phyloP scores from a whole-genome alignment of 2,797 vertebrate species.

The Rhinophrynus dorsalis region DNA sequence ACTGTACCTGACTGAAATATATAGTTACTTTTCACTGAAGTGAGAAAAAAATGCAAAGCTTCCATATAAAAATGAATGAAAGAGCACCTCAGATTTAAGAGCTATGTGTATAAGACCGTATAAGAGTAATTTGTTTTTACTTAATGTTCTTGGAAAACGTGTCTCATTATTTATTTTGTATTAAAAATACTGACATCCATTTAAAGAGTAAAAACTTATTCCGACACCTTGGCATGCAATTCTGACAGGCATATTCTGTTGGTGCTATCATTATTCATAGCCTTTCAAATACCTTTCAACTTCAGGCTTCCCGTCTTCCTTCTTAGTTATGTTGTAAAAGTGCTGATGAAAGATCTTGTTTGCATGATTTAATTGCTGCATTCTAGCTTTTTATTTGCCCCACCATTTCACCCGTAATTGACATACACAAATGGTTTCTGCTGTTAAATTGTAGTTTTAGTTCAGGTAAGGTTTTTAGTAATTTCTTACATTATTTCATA shows the following conservation, averaged over 20 bases:
- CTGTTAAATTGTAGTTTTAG: neutral
- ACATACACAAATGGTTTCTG: neutral
- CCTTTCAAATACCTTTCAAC: conserved; percentile 15
- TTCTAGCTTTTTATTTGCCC: neutral
- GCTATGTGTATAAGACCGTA: conserved; percentile 7
- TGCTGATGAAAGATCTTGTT: conserved; percentile 39
- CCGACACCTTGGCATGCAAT: conserved; percentile 40
- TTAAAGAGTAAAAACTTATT: neutral
- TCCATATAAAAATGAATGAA: neutral
- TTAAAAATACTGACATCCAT: conserved; percentile 28
- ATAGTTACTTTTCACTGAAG: neutral
- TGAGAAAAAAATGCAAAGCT: neutral
- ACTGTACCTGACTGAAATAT: neutral
- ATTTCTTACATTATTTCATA: neutral
- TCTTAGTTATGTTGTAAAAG: neutral
- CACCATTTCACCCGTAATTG: neutral
- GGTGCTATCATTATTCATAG: conserved; percentile 10
- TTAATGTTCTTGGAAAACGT: conserved; percentile 18
- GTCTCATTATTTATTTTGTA: conserved; percentile 2
- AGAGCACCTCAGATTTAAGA: neutral
- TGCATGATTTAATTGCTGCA: neutral
- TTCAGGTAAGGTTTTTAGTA: neutral
- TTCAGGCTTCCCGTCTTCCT: conserved; percentile 2
- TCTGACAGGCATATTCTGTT: conserved; percentile 24
- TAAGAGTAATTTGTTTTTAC: neutral